Base-by-base conservation (phyloP, 2,113 vertebrate species). In the Mastomys coucha region DNA sequence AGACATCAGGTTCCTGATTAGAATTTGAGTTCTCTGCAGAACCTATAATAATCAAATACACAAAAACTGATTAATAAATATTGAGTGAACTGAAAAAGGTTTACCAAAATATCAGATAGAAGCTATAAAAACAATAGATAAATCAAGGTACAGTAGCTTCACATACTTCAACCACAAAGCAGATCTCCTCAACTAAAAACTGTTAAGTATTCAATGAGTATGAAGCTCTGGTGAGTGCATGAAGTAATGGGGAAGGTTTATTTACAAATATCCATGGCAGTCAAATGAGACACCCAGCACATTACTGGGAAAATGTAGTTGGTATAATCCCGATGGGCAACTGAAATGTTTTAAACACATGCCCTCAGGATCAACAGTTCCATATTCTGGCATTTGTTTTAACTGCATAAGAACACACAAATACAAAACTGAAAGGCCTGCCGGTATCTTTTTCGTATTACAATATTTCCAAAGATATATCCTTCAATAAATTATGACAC, bases 311-410 rank as follows among this genome's bases (percentile, higher is more conserved):
- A 1, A 82, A 88, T 53, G 19, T 26, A 88, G 13, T 36, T 70
- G 20, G 42, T 51, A 65, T 2, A 39, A 70, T 81, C 53, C 60
- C 36, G 9, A 39, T 36, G 1, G n/a, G 45, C 3, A 60, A 72
- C 20, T 78, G 78, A 26, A 73, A 22, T 78, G 58, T 49, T 42
- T 78, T 65, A 91, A 88, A 85, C 8, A 1, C 26, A 53, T 63
- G 42, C 58, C 7, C 19, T 81, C 20, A 73, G 1, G 28, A 9
- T 70, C 51, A 49, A 60, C 67, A 45, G 16, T 49, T 78, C 69
- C 56, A 81, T 31, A 69, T 76, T 70, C 51, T 96, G 72, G 49
- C 78, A 88, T 92, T 91, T 49, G 14, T 87, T 82, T 39, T 70
- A 63, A 36, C 39, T 39, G 73, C 58, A 76, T 33, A 19, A 88